Percentiles rank a stretch among this genome's conserved stretches.
Evolutionary conservation across 2,797 vertebrate genomes (phyloP).

Genomic region (Sebastes nivosus): DNA sequence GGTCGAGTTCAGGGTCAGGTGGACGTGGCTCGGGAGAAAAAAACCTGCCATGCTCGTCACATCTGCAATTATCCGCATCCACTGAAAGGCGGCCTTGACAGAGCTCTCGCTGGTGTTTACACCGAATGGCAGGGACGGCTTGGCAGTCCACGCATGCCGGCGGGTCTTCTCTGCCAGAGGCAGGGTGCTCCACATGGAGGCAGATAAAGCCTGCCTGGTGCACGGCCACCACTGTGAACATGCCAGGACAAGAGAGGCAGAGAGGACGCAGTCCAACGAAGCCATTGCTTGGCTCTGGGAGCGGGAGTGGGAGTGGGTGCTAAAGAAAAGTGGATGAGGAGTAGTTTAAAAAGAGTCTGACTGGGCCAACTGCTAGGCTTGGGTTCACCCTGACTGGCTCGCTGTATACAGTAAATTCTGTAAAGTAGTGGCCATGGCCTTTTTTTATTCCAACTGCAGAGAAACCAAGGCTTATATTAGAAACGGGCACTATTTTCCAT

Average conservation of each 20-base stretch:
- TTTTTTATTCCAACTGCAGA: background rate
- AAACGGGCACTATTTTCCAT: background rate
- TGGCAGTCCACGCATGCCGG: conserved; percentile 35
- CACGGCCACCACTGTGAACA: conserved; percentile 48
- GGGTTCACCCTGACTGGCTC: background rate
- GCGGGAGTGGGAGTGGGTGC: background rate
- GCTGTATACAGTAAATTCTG: background rate
- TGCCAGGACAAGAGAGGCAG: conserved; percentile 45
- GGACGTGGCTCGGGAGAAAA: conserved; percentile 15
- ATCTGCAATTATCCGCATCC: conserved; percentile 50
- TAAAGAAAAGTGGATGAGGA: conserved; percentile 34
- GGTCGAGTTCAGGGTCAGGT: conserved; percentile 44
- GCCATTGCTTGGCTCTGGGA: conserved; percentile 27
- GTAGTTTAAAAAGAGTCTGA: conserved; percentile 14
- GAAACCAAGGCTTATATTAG: background rate
- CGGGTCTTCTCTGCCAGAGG: conserved; percentile 47
- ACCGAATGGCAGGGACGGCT: conserved; percentile 28
- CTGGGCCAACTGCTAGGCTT: background rate
- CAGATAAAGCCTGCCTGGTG: conserved; percentile 59
- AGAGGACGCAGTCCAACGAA: conserved; percentile 28
- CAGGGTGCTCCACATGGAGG: conserved; percentile 47
- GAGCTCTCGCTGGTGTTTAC: conserved; percentile 22
- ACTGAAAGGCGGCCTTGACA: conserved; percentile 31
- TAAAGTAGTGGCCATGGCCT: background rate
- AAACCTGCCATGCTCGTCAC: conserved; percentile 25